These are phyloP conservation scores for Meloe dianella DNA, from an alignment of 2,888 invertebrate species.

Conservation along the genomic window DNA sequence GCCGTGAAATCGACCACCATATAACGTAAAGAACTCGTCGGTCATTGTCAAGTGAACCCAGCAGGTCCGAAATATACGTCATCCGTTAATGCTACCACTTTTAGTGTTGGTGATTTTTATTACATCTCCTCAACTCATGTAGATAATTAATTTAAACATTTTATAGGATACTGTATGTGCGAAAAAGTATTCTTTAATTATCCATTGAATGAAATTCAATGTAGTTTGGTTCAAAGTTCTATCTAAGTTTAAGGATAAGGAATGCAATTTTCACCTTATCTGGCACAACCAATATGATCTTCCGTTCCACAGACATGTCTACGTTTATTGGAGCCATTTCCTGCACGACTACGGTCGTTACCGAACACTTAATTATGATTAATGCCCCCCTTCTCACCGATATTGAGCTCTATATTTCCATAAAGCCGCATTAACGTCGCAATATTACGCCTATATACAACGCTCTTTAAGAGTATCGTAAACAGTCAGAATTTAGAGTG, in stretches of 20 bases:
- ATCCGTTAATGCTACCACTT: conserved; percentile 32
- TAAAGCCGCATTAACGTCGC: conserved; percentile 66
- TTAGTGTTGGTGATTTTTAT: conserved; percentile 26
- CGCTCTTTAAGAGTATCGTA: conserved; percentile 51
- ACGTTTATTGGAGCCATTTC: conserved; percentile 56
- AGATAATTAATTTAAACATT: conserved; percentile 20
- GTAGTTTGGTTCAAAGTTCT: conserved; percentile 39
- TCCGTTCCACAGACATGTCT: conserved; percentile 53
- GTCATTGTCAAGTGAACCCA: conserved; percentile 32
- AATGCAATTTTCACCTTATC: conserved; percentile 57
- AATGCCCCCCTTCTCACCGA: conserved; percentile 57
- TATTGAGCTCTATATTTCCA: conserved; percentile 66
- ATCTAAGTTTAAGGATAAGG: conserved; percentile 48
- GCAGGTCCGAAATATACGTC: conserved; percentile 30
- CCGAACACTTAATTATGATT: conserved; percentile 58
- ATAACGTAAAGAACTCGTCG: conserved; percentile 38
- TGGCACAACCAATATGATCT: conserved; percentile 54
- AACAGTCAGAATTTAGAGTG: conserved; percentile 50
- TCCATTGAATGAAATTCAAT: not conserved
- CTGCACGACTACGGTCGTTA: conserved; percentile 52
- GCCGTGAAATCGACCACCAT: conserved; percentile 46
- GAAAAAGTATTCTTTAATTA: not conserved
- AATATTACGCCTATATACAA: conserved; percentile 54
- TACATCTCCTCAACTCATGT: conserved; percentile 27
- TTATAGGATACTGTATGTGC: not conserved